Percentiles rank a stretch among this genome's conserved stretches.
These are phyloP conservation scores for Austrolebias charrua DNA, from an alignment of 2,797 vertebrate species.

Conservation along the genomic window DNA sequence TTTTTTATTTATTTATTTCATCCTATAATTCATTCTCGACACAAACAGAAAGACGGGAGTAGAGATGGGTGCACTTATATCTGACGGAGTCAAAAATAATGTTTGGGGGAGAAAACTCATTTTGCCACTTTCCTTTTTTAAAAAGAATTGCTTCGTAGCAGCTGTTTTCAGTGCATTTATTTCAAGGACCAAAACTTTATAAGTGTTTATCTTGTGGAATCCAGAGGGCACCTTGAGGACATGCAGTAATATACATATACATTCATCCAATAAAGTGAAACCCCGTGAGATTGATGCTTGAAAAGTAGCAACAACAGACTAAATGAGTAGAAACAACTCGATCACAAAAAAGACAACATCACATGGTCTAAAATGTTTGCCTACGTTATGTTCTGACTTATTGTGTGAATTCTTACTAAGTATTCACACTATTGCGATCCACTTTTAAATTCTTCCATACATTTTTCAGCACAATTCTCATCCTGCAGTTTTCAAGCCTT, in stretches of 20 bases:
- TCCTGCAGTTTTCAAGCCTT: too few relatives aligned
- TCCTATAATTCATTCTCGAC: conserved; percentile 25
- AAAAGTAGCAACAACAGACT: conserved; percentile 47
- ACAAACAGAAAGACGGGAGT: conserved; percentile 12
- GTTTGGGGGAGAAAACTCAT: conserved; percentile 12
- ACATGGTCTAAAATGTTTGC: neutral
- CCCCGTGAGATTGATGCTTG: conserved; percentile 44
- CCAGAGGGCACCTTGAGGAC: conserved; percentile 15
- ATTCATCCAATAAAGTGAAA: conserved; percentile 40
- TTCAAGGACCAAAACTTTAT: neutral
- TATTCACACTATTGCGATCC: too few relatives aligned
- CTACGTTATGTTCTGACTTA: conserved; percentile 1
- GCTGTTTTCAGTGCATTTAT: conserved; percentile 6
- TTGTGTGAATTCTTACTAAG: too few relatives aligned
- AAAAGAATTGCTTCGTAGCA: neutral
- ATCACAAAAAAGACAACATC: conserved; percentile 52
- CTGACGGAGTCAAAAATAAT: conserved; percentile 24
- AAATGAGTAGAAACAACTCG: conserved; percentile 41
- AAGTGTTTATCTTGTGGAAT: conserved; percentile 7
- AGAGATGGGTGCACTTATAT: conserved; percentile 12
- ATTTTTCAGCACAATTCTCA: too few relatives aligned
- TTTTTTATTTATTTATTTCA: conserved; percentile 1
- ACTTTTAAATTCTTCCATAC: too few relatives aligned
- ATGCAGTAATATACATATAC: conserved; percentile 22
- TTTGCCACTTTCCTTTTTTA: conserved; percentile 20